Evolutionary conservation across 2,888 invertebrate species (phyloP).

Genomic region (Drosophila neutralis): DNA sequence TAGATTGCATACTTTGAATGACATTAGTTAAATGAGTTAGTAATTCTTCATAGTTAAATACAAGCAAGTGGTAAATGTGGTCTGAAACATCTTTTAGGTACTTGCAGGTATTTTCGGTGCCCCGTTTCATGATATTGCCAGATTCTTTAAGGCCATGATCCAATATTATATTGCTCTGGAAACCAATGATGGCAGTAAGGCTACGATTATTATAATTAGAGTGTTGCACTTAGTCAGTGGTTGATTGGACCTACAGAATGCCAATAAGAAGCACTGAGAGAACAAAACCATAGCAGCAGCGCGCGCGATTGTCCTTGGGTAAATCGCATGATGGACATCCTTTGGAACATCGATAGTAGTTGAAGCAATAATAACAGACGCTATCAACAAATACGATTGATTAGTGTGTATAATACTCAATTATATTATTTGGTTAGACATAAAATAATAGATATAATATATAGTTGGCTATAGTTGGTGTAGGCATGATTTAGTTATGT

Average conservation of each 20-base stretch:
- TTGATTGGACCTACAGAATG: slow-evolving; percentile 40
- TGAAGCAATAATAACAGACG: slow-evolving; percentile 87
- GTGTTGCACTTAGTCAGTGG: neutral
- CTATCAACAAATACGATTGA: slow-evolving; percentile 37
- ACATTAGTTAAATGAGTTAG: slow-evolving; percentile 88
- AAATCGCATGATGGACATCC: slow-evolving; percentile 93
- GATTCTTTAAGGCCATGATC: slow-evolving; percentile 89
- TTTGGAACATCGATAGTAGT: slow-evolving; percentile 92
- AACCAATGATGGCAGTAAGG: slow-evolving; percentile 96
- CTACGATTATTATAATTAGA: slow-evolving; percentile 84
- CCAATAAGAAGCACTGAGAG: slow-evolving; percentile 92
- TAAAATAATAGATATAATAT: no score
- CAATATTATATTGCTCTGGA: slow-evolving; percentile 94
- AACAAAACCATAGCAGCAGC: slow-evolving; percentile 90
- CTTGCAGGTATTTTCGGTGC: slow-evolving; percentile 88
- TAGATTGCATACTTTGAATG: slow-evolving; percentile 86
- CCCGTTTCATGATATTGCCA: slow-evolving; percentile 87
- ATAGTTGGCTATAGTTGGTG: no score
- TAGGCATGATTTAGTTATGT: no score
- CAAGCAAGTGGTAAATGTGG: slow-evolving; percentile 90
- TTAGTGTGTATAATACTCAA: neutral
- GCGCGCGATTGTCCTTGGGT: slow-evolving; percentile 92
- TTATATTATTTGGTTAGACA: no score
- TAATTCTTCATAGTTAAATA: slow-evolving; percentile 90
- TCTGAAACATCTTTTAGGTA: slow-evolving; percentile 90